A percentile compares a stretch with the other conserved stretches of the same genome.
Conservation (phyloP, 1,140 invertebrate species). For the Drosophila novamexicana region DNA sequence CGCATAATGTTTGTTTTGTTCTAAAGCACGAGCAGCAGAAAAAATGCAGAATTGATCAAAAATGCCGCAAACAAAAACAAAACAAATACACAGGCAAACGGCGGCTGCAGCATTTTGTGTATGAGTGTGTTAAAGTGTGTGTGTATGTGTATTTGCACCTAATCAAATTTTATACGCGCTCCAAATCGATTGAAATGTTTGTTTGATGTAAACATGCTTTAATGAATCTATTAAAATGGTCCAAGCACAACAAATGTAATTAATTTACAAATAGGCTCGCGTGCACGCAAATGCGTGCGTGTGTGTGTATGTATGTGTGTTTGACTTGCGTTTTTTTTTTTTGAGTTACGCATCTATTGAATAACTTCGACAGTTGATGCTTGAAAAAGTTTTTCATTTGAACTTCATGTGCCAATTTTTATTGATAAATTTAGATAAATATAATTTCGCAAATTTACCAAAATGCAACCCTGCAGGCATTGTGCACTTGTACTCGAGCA, state of each 20-base stretch:
- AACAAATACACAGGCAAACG: conserved; percentile 62
- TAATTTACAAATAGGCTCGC: conserved; percentile 14
- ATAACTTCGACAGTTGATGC: not conserved
- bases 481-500: conserved; percentile 32
- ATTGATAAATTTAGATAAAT: conserved; percentile 9
- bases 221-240: conserved; percentile 49
- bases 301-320: not conserved
- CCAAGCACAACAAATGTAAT: conserved; percentile 40
- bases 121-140: conserved; percentile 20
- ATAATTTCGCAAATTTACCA: not conserved
- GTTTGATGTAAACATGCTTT: conserved; percentile 18
- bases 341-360: not conserved
- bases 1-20: not conserved
- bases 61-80: conserved; percentile 77
- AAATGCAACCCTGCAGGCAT: conserved; percentile 18
- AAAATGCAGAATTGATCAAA: conserved; percentile 32
- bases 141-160: conserved; percentile 39
- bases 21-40: not conserved
- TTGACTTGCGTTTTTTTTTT: not conserved
- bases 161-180: conserved; percentile 59
- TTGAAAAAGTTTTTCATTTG: not conserved
- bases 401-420: not conserved
- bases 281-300: not conserved
- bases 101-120: conserved; percentile 7
- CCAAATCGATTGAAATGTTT: conserved; percentile 64